Base-by-base conservation (phyloP, 35 echinoderm and acorn worm genomes). In the Heliocidaris erythrogramma region DNA sequence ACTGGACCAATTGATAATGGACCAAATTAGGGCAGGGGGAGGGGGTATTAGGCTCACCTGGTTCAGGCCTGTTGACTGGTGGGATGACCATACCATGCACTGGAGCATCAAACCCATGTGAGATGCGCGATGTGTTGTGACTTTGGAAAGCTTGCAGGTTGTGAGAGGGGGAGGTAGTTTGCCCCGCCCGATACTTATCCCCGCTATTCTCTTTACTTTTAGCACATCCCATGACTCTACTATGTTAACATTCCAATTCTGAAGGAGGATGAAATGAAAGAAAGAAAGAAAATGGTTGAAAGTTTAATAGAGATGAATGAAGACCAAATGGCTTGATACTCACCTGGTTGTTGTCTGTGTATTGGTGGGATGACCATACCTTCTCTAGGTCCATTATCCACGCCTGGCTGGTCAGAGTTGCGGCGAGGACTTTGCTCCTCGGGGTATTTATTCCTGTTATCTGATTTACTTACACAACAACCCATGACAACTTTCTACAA, bases 161-260 rank as follows among this genome's bases (percentile, higher is more conserved):
- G 85, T 42, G 31, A 16, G 18, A 5, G 32, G 31, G 47, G 31
- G 47, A 89, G 13, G 30, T 32, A 31, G 87, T 14, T 9, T 16
- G 30, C 4, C 30, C 31, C 30, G 13, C 29, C 87, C 87, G 12
- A 18, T 89, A 89, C 2, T 47, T 48, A 12, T 89, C 13, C 87
- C 31, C 32, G 5, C 30, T 32, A 30, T 31, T 4, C 42, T 89
- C 5, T 13, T 32, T 89, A 89, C 87, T 89, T 32, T 48, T 48
- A 48, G 42, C 87, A 42, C 87, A 89, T 48, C 87, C 87, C 87
- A 89, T 89, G 31, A 42, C 87, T 32, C 87, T 86, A 18, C 87
- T 32, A 18, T 9, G 30, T 31, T 9, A 89, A 27, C 31, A 89
- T 89, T 47, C 31, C 87, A 89, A 13, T 12, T 30, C 87, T 89